Percentiles rank a stretch among this genome's conserved stretches.
phyloP scores from a whole-genome alignment of 2,113 vertebrate genomes.

The Machaerirhynchus nigripectus region DNA sequence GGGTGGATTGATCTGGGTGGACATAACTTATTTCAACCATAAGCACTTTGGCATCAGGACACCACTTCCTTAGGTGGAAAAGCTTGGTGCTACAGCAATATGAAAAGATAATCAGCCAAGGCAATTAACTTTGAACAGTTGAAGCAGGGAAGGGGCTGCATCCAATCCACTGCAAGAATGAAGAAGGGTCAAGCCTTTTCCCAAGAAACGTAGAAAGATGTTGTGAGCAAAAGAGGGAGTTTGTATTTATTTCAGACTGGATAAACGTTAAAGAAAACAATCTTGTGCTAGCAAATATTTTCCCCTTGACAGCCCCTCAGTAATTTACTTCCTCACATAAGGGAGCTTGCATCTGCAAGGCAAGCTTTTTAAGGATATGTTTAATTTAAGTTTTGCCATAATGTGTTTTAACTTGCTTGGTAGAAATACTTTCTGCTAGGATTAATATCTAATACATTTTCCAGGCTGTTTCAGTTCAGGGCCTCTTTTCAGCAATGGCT shows the following conservation, averaged over 20 bases:
- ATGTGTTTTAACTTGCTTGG: conserved; percentile 72
- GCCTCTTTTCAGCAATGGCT: conserved; percentile 79
- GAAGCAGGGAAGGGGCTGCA: not conserved
- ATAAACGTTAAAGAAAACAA: conserved; percentile 49
- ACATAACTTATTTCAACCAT: not conserved
- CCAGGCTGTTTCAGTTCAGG: conserved; percentile 83
- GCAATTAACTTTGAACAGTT: not conserved
- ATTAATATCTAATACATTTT: conserved; percentile 82
- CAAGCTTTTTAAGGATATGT: conserved; percentile 59
- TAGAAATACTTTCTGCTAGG: conserved; percentile 72
- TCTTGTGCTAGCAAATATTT: conserved; percentile 39
- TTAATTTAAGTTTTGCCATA: conserved; percentile 72
- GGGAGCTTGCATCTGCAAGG: conserved; percentile 52
- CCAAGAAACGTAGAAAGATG: not conserved
- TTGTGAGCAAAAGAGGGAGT: not conserved
- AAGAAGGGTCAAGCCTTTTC: not conserved
- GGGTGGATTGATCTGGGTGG: not conserved
- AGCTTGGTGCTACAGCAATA: not conserved
- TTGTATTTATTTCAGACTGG: not conserved
- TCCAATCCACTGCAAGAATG: conserved; percentile 8
- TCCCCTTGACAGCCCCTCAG: conserved; percentile 42
- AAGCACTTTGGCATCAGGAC: not conserved
- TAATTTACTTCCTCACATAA: conserved; percentile 66
- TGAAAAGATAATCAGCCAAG: not conserved
- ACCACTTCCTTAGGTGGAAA: not conserved